Conservation (phyloP, 2,797 vertebrate genomes). For the Periparus ater region DNA sequence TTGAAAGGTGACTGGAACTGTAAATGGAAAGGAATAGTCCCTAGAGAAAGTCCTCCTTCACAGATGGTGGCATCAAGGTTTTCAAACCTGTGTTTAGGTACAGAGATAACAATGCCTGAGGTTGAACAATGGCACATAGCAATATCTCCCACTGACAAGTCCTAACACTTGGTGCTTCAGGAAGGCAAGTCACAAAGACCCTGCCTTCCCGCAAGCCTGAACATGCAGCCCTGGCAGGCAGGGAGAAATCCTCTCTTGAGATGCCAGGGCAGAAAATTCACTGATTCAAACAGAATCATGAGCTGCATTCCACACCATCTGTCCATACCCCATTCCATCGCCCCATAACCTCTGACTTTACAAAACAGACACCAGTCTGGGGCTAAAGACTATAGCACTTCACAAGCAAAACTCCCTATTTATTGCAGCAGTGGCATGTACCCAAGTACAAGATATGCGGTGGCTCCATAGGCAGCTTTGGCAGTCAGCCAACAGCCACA, state of each 20-base stretch:
- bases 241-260: not conserved
- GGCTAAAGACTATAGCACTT: not conserved
- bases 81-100: not conserved
- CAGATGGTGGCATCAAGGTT: not conserved
- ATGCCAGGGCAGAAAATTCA: not conserved
- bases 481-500: not conserved
- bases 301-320: accelerated
- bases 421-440: not conserved
- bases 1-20: not conserved
- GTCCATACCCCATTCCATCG: not conserved
- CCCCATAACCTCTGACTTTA: not conserved
- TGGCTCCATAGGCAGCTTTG: not conserved
- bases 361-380: not conserved
- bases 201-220: not conserved
- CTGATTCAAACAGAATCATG: not conserved
- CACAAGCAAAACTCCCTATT: not conserved
- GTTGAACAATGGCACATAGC: not conserved
- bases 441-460: not conserved
- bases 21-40: not conserved
- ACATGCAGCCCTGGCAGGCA: not conserved
- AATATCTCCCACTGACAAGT: not conserved
- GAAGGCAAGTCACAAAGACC: not conserved
- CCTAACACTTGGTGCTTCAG: not conserved
- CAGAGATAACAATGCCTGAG: not conserved
- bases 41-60: not conserved